Evolutionary conservation across 2,113 vertebrate species (phyloP).

Genomic region (Halcyon senegalensis): DNA sequence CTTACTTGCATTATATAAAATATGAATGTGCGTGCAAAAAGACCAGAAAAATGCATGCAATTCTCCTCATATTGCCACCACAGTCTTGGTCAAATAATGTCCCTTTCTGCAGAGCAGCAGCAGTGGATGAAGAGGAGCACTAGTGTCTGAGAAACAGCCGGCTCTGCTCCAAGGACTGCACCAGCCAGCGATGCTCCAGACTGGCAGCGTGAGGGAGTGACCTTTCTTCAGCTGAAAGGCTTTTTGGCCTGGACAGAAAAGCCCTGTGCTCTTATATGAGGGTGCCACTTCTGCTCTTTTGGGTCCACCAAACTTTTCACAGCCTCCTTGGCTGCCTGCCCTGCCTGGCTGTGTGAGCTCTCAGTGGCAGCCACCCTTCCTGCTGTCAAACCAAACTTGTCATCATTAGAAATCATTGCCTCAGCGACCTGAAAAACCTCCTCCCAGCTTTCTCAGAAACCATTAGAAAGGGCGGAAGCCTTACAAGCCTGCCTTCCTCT

Average conservation of each 20-base stretch:
- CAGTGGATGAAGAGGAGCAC: not conserved
- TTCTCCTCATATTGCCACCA: not conserved
- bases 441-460: not conserved
- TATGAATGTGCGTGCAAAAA: not conserved
- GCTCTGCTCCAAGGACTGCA: not conserved
- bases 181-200: not conserved
- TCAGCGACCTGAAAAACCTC: fast-evolving
- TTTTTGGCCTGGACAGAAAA: not conserved
- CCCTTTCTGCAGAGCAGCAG: not conserved
- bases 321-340: not conserved
- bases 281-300: not conserved
- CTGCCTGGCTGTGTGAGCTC: fast-evolving
- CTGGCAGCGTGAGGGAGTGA: fast-evolving
- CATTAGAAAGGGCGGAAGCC: not conserved
- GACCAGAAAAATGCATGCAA: not conserved
- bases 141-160: not conserved
- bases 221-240: not conserved
- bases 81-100: not conserved
- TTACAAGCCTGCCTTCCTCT: not conserved
- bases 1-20: not conserved
- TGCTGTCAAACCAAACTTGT: not conserved
- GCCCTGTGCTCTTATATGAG: not conserved
- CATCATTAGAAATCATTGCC: not conserved
- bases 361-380: not conserved
- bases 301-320: not conserved